Evolutionary conservation across 2,888 invertebrate genomes (phyloP), one percentile per base, ranked within the genome.

Genomic region (Drosophila pullipes): DNA sequence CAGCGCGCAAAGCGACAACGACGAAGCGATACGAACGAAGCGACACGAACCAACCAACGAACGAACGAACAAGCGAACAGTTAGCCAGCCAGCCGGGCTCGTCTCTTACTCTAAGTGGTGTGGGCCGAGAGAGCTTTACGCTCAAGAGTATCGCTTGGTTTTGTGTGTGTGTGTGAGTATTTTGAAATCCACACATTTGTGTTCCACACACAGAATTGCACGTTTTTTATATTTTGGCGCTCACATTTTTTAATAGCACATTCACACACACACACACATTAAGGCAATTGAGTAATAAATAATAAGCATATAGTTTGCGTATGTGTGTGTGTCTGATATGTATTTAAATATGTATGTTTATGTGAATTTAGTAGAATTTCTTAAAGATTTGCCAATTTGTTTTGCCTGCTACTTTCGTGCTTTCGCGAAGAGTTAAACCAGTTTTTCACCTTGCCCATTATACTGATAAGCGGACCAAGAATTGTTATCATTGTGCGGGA

Each of bases 161-260:
- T 25, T 25, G 47, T n/a, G 37, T 28, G n/a, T 44, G 33, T 61
- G 55, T 61, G 58, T 57, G 39, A 18, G 28, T 63, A 30, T 66
- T 62, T 67, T 81, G 58, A 57, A 69, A 71, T 83, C 83, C 83
- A 80, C 83, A 80, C 82, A 83, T 37, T 76, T 85, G 53, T 18
- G 69, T 72, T 85, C 84, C 84, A 85, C 89, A 83, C n/a, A 55
- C 50, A 70, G 69, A 72, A 73, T 62, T 71, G 69, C 81, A 75
- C 82, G 79, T 69, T 76, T 72, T 76, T 70, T 75, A 55, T 71
- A 53, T 82, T 79, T 85, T 82, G 79, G 82, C 79, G 81, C 81
- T 76, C 81, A 74, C 74, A 66, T 47, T 62, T 70, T 70, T 62
- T 70, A 50, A 71, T 72, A 66, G 39, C 16, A 54, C 57, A 47